Evolutionary conservation across 1,140 invertebrate species (phyloP), one percentile per base, ranked within the genome.

Genomic region (Paraescarpia echinospica): DNA sequence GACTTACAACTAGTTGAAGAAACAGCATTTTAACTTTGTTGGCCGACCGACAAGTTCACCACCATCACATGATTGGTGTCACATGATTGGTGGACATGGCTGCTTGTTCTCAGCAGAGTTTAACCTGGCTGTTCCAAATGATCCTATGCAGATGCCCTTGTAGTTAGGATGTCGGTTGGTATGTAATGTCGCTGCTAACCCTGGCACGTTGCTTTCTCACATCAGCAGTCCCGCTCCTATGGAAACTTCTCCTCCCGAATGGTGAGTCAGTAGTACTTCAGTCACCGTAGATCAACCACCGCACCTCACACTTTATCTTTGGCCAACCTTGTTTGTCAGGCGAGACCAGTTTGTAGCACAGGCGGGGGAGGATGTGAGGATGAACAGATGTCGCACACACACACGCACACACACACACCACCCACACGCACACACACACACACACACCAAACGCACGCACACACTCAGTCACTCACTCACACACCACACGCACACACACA

Each of bases 181-280:
- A 41, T 91, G 1, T 27, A 18, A 35, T 91, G 90, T 91, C 90
- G 90, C 34, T 91, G 18, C 35, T 91, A 34, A 91, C 34, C 18
- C 27, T 92, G 92, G 34, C 33, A 93, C 51, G n/a, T 48, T 93
- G 34, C 34, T 92, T 93, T 94, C 93, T 51, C 27, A 77, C 4
- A 77, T 77, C 59, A 77, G 59, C 4, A 6, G 27, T 77, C 59
- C 22, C 59, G 59, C 59, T 77, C 59, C 59, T 77, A 77, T 27
- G 59, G 59, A 77, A 77, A 77, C 59, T 77, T 77, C 59, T 77
- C 59, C 14, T 77, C 59, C 27, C 59, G 59, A 77, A 77, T 77
- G 59, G 59, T 77, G 59, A 77, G 59, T 77, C 8, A 27, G 22
- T 31, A 77, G 22, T 77, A 12, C 12, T 4, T 41, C 41, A n/a